These are phyloP conservation scores for Eumerus sabulonum DNA, from an alignment of 2,888 invertebrate genomes.

Conservation along the genomic window DNA sequence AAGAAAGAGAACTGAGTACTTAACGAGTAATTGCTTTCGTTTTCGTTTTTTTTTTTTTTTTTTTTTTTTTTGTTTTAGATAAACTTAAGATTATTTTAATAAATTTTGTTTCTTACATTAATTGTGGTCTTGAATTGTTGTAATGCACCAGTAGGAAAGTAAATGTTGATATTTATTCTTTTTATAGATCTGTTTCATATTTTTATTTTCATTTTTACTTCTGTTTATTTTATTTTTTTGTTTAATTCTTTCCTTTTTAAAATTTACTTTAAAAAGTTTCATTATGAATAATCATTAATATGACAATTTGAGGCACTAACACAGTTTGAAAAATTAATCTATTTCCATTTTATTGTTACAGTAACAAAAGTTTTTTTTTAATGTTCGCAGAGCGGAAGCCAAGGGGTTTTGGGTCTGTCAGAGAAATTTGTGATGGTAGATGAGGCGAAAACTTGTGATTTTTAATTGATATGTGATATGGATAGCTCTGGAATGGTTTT, in stretches of 20 bases:
- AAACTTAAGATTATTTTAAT: conserved; percentile 40
- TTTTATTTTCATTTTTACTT: conserved; percentile 46
- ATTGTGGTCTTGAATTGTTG: conserved; percentile 29
- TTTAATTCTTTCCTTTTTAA: conserved; percentile 46
- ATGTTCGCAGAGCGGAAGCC: conserved; percentile 19
- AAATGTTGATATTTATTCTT: conserved; percentile 72
- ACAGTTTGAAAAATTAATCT: conserved; percentile 67
- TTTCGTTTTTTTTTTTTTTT: conserved; percentile 54
- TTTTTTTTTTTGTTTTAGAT: conserved; percentile 45
- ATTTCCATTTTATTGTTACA: conserved; percentile 69
- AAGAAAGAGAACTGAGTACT: conserved; percentile 56
- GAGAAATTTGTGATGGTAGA: background rate
- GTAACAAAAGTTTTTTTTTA: conserved; percentile 58
- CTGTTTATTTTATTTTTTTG: conserved; percentile 26
- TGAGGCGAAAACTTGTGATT: no score
- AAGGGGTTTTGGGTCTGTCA: conserved; percentile 1
- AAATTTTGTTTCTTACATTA: conserved; percentile 65
- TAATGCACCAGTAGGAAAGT: conserved; percentile 75
- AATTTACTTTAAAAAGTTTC: conserved; percentile 67
- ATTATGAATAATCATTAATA: conserved; percentile 68
- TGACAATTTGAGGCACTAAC: conserved; percentile 69
- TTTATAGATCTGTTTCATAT: conserved; percentile 70
- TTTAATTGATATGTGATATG: no score
- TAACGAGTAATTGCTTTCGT: conserved; percentile 60
- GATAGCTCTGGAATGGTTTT: no score